These are phyloP conservation scores for Hoplias malabaricus DNA, from an alignment of 2,113 vertebrate species.

Conservation along the genomic window DNA sequence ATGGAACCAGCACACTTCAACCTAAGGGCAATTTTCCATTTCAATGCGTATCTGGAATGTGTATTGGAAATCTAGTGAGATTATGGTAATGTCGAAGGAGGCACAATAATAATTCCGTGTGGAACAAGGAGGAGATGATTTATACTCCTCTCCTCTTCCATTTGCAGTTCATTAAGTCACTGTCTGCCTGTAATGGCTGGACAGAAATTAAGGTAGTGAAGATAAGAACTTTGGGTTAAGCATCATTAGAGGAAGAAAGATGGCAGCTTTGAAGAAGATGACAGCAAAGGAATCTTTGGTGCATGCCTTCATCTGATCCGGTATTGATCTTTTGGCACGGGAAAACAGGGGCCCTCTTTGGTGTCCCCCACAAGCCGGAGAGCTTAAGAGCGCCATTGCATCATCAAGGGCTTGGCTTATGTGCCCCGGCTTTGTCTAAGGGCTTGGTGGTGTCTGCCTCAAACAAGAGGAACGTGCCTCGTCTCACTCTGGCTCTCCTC, in stretches of 20 bases:
- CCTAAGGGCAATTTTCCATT: conserved; percentile 38
- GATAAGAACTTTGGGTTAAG: conserved; percentile 80
- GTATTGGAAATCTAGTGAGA: conserved; percentile 1
- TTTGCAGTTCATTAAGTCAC: conserved; percentile 92
- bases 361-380: conserved; percentile 6
- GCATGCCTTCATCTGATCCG: conserved; percentile 77
- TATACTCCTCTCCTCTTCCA: conserved; percentile 81
- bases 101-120: conserved; percentile 65
- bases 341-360: conserved; percentile 19
- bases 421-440: not conserved
- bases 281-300: conserved; percentile 78
- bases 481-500: not conserved
- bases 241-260: conserved; percentile 83
- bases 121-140: conserved; percentile 78
- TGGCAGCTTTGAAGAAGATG: conserved; percentile 76
- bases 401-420: conserved; percentile 12
- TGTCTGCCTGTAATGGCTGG: conserved; percentile 81
- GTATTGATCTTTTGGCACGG: conserved; percentile 75
- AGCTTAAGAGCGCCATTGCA: not conserved
- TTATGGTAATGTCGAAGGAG: conserved; percentile 69
- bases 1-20: conserved; percentile 3
- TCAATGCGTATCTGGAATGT: conserved; percentile 31
- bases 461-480: not conserved
- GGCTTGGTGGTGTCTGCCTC: not conserved
- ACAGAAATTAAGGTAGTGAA: conserved; percentile 83